Evolutionary conservation across 2,888 invertebrate species (phyloP).

Genomic region (Hydriomena furcata): DNA sequence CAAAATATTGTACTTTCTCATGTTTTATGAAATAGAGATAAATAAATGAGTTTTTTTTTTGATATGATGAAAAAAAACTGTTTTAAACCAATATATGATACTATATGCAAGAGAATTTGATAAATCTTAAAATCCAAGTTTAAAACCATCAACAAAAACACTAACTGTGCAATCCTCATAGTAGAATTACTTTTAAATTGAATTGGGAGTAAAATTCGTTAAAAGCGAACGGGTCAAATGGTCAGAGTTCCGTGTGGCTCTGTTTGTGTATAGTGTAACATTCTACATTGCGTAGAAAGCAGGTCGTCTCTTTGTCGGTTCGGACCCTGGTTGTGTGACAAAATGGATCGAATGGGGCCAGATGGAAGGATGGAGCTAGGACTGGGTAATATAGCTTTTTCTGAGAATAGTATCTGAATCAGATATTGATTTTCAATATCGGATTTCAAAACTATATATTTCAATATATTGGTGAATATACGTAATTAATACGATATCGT

Average conservation of each 20-base stretch:
- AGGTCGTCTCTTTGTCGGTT: neutral
- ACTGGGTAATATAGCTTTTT: no score
- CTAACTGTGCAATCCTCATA: slow-evolving; percentile 13
- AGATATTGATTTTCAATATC: no score
- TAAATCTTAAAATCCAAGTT: neutral
- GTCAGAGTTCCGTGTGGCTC: slow-evolving; percentile 13
- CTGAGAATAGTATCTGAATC: no score
- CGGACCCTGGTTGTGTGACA: no score
- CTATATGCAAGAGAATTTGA: neutral
- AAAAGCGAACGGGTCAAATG: slow-evolving; percentile 25
- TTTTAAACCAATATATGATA: no score
- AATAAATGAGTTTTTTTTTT: no score
- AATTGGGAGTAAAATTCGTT: slow-evolving; percentile 28
- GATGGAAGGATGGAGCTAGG: no score
- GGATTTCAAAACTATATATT: no score
- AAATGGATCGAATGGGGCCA: no score
- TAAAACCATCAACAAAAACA: slow-evolving; percentile 7
- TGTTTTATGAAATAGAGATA: neutral
- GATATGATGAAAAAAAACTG: no score
- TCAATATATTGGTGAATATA: no score
- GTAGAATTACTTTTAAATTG: slow-evolving; percentile 21
- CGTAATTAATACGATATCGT: no score
- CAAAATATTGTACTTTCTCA: slow-evolving; percentile 11
- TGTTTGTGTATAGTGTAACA: slow-evolving; percentile 37
- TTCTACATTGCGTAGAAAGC: neutral